phyloP scores from a whole-genome alignment of 2,888 invertebrate genomes.

The Mythimna ferrago region DNA sequence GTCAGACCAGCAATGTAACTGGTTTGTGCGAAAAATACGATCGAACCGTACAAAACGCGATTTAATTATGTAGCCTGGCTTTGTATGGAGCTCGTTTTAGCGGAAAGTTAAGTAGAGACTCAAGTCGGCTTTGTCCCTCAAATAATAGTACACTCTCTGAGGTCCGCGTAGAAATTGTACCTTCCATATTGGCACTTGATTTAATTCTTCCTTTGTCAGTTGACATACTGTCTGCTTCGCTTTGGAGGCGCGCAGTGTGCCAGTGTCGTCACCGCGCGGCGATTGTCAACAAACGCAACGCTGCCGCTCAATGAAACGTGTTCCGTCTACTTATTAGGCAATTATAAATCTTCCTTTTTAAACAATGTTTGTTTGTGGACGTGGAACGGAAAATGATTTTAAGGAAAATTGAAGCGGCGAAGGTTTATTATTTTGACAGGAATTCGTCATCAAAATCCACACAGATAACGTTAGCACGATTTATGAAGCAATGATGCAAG shows the following conservation, averaged over 20 bases:
- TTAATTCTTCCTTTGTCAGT: conserved; percentile 63
- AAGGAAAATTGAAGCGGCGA: conserved; percentile 39
- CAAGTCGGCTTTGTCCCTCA: conserved; percentile 43
- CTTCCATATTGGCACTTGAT: conserved; percentile 61
- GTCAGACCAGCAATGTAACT: conserved; percentile 61
- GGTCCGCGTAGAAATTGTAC: conserved; percentile 51
- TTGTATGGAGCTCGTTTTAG: conserved; percentile 55
- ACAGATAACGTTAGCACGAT: conserved; percentile 3
- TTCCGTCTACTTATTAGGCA: conserved; percentile 77
- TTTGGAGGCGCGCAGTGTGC: conserved; percentile 36
- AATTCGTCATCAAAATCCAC: conserved; percentile 21
- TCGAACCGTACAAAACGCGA: conserved; percentile 39
- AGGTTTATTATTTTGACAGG: conserved; percentile 35
- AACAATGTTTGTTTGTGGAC: conserved; percentile 55
- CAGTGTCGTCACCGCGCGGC: conserved; percentile 74
- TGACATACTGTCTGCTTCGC: conserved; percentile 69
- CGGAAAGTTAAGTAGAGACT: conserved; percentile 46
- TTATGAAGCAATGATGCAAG: conserved; percentile 7
- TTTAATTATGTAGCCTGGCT: conserved; percentile 57
- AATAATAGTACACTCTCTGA: conserved; percentile 51
- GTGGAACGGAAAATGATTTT: conserved; percentile 38
- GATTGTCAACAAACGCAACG: conserved; percentile 79
- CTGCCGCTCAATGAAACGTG: conserved; percentile 75
- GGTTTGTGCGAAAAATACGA: conserved; percentile 44
- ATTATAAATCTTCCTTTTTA: conserved; percentile 67